These are phyloP conservation scores for Stenotaenia linearis DNA, from an alignment of 2,888 invertebrate genomes.

Conservation along the genomic window DNA sequence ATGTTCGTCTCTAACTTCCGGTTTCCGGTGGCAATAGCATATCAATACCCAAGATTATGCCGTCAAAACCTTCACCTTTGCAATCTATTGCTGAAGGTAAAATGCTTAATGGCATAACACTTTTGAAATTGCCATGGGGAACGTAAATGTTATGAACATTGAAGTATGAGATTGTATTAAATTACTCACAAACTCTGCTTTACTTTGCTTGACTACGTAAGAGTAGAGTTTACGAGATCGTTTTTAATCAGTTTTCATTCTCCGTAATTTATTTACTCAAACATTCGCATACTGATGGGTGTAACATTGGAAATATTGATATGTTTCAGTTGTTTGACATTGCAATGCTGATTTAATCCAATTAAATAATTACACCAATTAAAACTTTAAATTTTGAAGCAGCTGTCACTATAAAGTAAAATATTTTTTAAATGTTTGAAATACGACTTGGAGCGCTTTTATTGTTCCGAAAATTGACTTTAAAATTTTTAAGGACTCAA, in stretches of 20 bases:
- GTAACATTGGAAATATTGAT: not conserved
- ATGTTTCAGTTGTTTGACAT: not conserved
- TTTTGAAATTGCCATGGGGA: not conserved
- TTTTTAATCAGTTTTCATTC: not conserved
- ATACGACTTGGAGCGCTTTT: too few relatives aligned
- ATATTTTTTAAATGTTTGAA: too few relatives aligned
- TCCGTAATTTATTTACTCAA: not conserved
- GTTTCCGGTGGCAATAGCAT: conserved; percentile 4
- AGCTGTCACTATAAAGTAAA: too few relatives aligned
- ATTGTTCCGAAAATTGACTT: too few relatives aligned
- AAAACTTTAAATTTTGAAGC: too few relatives aligned
- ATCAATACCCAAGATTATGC: not conserved
- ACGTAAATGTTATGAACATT: not conserved
- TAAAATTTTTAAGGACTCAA: too few relatives aligned
- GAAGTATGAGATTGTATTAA: not conserved
- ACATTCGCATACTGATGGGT: not conserved
- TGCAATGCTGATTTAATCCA: not conserved
- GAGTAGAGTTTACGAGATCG: not conserved
- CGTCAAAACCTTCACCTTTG: not conserved
- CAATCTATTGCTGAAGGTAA: not conserved
- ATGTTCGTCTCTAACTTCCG: not conserved
- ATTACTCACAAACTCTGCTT: not conserved
- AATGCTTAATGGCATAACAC: not conserved
- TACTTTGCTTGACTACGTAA: not conserved
- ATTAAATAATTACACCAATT: not conserved